A percentile compares a stretch with the other conserved stretches of the same genome.
These are phyloP conservation scores for Criorhina ranunculi DNA, from an alignment of 2,888 invertebrate species.

Conservation along the genomic window DNA sequence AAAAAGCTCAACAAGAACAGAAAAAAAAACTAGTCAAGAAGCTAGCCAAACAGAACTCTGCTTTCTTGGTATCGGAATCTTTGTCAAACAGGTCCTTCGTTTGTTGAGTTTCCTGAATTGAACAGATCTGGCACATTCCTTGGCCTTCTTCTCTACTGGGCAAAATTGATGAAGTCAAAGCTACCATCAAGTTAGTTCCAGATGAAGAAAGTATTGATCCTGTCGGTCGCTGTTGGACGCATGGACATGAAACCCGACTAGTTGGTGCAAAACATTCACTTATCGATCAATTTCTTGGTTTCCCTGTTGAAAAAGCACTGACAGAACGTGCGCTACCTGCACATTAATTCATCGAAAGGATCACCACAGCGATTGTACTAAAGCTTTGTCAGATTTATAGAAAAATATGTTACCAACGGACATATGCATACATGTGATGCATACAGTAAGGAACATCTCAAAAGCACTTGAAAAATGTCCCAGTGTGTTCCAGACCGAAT, in stretches of 20 bases:
- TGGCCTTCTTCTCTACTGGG: constrained; percentile 96
- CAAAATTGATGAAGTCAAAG: constrained; percentile 99
- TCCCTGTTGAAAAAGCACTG: constrained; percentile 99
- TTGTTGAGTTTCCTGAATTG: constrained; percentile 98
- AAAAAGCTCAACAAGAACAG: constrained; percentile 99
- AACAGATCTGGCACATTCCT: constrained; percentile 99
- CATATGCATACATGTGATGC: too few relatives aligned
- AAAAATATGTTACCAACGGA: constrained; percentile 55
- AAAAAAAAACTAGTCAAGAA: constrained; percentile 99
- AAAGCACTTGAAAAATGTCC: too few relatives aligned
- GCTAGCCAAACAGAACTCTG: constrained; percentile 97
- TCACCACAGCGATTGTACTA: constrained; percentile 98
- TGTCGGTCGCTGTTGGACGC: constrained; percentile 99
- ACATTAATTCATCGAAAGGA: constrained; percentile 99
- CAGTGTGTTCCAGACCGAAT: too few relatives aligned
- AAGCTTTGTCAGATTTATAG: constrained; percentile 79
- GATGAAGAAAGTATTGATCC: constrained; percentile 99
- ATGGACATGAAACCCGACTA: constrained; percentile 98
- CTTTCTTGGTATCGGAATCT: constrained; percentile 99
- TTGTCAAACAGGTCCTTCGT: constrained; percentile 99
- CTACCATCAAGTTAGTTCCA: constrained; percentile 99
- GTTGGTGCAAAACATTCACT: constrained; percentile 97
- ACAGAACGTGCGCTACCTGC: constrained; percentile 99
- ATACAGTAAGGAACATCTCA: too few relatives aligned
- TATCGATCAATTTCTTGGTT: constrained; percentile 99